phyloP scores from a whole-genome alignment of 2,888 invertebrate genomes.

The Slavum lentiscoides region DNA sequence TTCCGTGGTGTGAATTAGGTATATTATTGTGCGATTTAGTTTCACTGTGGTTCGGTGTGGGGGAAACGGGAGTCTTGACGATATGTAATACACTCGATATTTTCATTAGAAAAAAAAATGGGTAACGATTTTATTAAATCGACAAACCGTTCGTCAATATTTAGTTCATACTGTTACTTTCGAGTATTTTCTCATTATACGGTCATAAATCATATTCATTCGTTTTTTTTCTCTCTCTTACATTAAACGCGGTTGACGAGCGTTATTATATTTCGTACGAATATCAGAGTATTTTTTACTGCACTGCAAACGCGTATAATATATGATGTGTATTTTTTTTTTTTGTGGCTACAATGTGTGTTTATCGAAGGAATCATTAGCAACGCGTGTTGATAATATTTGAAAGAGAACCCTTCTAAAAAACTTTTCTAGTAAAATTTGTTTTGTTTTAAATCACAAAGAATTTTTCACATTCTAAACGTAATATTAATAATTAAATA shows the following conservation, averaged over 20 bases:
- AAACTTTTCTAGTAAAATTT: no score
- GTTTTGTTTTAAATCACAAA: no score
- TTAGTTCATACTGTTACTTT: conserved; percentile 17
- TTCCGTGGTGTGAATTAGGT: no score
- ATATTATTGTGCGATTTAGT: no score
- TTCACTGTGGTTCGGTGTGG: no score
- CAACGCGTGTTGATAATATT: background rate
- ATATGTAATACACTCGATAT: no score
- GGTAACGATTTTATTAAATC: background rate
- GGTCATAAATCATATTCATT: conserved; percentile 29
- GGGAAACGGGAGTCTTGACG: no score
- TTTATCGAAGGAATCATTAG: conserved; percentile 23
- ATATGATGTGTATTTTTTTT: no score
- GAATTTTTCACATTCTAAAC: no score
- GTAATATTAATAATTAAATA: no score
- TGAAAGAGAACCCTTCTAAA: conserved; percentile 12
- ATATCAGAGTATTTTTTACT: background rate
- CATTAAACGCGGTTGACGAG: conserved; percentile 19
- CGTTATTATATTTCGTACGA: background rate
- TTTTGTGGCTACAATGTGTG: background rate
- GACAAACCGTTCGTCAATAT: background rate
- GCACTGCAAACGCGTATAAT: no score
- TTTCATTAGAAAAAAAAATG: no score
- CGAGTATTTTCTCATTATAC: background rate
- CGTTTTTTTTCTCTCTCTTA: conserved; percentile 10